These are phyloP conservation scores for Junonia oenone DNA, from an alignment of 2,888 invertebrate genomes.

Conservation along the genomic window DNA sequence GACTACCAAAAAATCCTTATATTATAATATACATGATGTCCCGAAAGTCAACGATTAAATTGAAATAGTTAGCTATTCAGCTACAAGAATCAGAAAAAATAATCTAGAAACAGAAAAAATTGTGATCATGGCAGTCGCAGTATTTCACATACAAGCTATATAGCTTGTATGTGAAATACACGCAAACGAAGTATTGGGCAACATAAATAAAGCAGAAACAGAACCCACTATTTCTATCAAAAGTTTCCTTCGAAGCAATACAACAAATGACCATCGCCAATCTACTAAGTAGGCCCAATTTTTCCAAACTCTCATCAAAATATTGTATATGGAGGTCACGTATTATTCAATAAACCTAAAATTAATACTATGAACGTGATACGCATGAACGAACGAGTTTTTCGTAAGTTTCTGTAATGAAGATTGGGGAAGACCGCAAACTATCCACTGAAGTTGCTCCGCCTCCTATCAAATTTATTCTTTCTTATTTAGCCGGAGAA, in stretches of 20 bases:
- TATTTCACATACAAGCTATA: too few species aligned
- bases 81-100: too few species aligned
- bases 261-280: constrained; percentile 48
- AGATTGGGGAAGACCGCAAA: constrained; percentile 33
- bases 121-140: too few species aligned
- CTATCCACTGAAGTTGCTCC: constrained; percentile 7
- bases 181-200: too few species aligned
- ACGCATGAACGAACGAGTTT: constrained; percentile 44
- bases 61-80: too few species aligned
- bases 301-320: constrained; percentile 22
- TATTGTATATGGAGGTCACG: constrained; percentile 62
- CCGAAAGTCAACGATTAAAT: too few species aligned
- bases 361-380: constrained; percentile 67
- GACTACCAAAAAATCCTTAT: too few species aligned
- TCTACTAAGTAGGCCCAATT: constrained; percentile 53
- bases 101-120: too few species aligned
- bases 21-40: too few species aligned
- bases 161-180: too few species aligned
- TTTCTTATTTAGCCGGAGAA: neutral
- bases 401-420: constrained; percentile 56
- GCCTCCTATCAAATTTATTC: neutral
- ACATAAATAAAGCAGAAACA: neutral
- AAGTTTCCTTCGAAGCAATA: constrained; percentile 17
- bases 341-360: constrained; percentile 73
- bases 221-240: neutral